Evolutionary conservation across 2,113 vertebrate species (phyloP).

Genomic region (Pachycephala philippinensis): DNA sequence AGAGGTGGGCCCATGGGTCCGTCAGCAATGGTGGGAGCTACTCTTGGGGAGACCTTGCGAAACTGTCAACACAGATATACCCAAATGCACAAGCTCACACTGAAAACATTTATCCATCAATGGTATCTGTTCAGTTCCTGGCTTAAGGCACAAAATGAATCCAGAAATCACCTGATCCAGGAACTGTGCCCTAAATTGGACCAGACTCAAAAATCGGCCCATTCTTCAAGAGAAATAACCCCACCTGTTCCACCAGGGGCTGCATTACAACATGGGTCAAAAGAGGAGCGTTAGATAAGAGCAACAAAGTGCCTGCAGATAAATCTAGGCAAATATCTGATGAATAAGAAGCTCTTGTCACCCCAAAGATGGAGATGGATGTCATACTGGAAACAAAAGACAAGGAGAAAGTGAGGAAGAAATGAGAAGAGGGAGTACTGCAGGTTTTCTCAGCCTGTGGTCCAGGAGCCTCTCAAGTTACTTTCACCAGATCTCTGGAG

Average conservation of each 20-base stretch:
- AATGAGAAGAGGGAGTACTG: neutral
- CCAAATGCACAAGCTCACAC: neutral
- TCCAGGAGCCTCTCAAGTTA: neutral
- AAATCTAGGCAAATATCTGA: neutral
- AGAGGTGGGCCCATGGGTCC: neutral
- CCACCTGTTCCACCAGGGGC: neutral
- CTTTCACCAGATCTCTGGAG: neutral
- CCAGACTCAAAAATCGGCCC: neutral
- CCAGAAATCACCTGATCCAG: neutral
- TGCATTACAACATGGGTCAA: neutral
- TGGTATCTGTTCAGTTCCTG: neutral
- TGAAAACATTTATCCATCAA: neutral
- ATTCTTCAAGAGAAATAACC: neutral
- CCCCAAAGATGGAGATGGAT: neutral
- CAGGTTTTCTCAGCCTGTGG: neutral
- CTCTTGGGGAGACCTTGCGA: neutral
- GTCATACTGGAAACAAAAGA: neutral
- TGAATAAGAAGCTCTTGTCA: neutral
- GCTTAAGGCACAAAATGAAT: neutral
- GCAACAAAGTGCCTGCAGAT: neutral
- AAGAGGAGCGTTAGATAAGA: neutral
- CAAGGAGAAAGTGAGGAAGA: neutral
- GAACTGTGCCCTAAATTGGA: neutral
- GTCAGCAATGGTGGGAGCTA: neutral
- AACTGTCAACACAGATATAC: neutral